These are phyloP conservation scores for Pteromalus puparum DNA, from an alignment of 1,140 invertebrate genomes.

Conservation along the genomic window DNA sequence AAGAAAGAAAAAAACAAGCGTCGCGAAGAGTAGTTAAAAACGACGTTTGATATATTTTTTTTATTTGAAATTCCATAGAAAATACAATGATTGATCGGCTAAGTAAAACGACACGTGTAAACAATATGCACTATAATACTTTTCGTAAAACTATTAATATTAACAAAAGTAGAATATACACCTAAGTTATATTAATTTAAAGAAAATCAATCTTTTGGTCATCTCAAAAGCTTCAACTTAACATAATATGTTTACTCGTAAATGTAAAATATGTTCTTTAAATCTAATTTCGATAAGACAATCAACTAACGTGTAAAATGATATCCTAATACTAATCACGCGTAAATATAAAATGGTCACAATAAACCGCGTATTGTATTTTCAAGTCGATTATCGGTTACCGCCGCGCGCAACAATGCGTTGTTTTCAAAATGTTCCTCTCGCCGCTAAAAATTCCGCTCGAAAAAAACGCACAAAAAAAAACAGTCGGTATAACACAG, in stretches of 20 bases:
- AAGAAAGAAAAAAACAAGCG: not conserved
- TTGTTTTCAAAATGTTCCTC: too few relatives aligned
- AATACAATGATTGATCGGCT: constrained; percentile 33
- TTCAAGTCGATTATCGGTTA: too few relatives aligned
- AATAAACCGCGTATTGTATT: not conserved
- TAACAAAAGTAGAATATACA: constrained; percentile 49
- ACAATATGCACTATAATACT: constrained; percentile 52
- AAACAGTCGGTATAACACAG: not conserved
- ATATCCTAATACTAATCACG: not conserved
- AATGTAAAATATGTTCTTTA: not conserved
- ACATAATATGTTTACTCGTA: constrained; percentile 37
- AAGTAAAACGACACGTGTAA: constrained; percentile 38
- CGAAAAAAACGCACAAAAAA: too few relatives aligned
- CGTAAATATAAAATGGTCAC: not conserved
- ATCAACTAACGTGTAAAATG: not conserved
- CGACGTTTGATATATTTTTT: constrained; percentile 35
- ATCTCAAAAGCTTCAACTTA: constrained; percentile 13
- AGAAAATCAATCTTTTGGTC: constrained; percentile 38
- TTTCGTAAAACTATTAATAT: constrained; percentile 48
- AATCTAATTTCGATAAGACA: too few relatives aligned
- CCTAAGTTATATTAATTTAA: constrained; percentile 14
- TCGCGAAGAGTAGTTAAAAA: constrained; percentile 15
- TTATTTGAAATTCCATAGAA: constrained; percentile 41
- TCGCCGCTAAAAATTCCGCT: too few relatives aligned
- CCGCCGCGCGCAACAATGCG: too few relatives aligned